These are phyloP conservation scores for Alaudala cheleensis DNA, from an alignment of 2,113 vertebrate genomes.

Conservation along the genomic window DNA sequence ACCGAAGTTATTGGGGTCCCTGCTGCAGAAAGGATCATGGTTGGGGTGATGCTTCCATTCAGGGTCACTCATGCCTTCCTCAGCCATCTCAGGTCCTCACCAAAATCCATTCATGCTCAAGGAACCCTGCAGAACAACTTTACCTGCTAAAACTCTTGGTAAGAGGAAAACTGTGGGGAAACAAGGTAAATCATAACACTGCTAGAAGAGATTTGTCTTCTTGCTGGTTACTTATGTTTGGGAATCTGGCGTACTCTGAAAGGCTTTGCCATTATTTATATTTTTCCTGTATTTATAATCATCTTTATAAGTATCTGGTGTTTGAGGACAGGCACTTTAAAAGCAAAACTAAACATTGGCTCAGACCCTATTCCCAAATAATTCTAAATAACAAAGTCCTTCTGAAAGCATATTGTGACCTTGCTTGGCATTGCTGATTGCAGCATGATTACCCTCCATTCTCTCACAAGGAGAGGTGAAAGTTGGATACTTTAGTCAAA, in stretches of 20 bases:
- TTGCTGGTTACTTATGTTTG: background rate
- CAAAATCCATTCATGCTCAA: background rate
- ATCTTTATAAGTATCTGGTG: conserved; percentile 20
- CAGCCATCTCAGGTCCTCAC: background rate
- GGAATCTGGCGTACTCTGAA: conserved; percentile 1
- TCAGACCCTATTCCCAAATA: background rate
- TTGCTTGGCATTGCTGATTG: background rate
- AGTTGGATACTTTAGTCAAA: conserved; percentile 29
- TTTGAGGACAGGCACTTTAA: conserved; percentile 25
- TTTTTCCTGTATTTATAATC: conserved; percentile 34
- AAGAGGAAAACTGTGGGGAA: background rate
- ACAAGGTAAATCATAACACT: background rate
- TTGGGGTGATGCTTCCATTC: background rate
- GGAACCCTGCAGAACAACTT: background rate
- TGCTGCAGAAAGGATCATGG: background rate
- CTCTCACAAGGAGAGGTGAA: background rate
- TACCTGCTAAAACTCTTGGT: background rate
- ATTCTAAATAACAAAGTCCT: background rate
- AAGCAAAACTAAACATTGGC: conserved; percentile 47
- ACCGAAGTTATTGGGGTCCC: background rate
- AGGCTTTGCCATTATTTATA: conserved; percentile 38
- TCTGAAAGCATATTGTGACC: background rate
- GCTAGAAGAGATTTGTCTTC: background rate
- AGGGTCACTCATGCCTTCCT: background rate
- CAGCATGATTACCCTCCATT: background rate